Evolutionary conservation across 2,113 vertebrate genomes (phyloP).

Genomic region (Anguilla rostrata): DNA sequence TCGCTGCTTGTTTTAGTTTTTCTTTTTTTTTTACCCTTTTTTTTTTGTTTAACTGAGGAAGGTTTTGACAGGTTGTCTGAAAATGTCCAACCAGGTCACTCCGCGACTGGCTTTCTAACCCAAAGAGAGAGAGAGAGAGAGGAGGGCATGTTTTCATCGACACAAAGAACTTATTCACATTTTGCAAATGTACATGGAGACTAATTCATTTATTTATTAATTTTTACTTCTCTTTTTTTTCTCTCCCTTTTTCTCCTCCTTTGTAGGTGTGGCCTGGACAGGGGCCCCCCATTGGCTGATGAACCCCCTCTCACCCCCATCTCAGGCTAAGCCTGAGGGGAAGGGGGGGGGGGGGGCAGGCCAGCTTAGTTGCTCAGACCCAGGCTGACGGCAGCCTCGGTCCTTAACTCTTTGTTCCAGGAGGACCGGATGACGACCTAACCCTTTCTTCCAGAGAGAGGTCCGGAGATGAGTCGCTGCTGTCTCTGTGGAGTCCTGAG

Average conservation of each 20-base stretch:
- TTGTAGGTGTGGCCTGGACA: conserved; percentile 56
- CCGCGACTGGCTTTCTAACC: too few species aligned
- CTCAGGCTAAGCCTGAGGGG: conserved; percentile 16
- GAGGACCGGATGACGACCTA: conserved; percentile 20
- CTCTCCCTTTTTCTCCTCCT: conserved; percentile 44
- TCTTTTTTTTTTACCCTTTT: background rate
- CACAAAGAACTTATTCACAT: background rate
- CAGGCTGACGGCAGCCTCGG: conserved; percentile 35
- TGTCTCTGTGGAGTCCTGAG: conserved; percentile 32
- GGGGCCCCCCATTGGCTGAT: conserved; percentile 58
- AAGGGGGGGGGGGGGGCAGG: conserved; percentile 53
- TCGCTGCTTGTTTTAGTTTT: background rate
- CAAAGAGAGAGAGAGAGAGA: background rate
- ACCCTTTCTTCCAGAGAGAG: conserved; percentile 54
- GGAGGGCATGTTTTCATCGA: background rate
- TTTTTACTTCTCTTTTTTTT: conserved; percentile 53
- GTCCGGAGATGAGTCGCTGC: background rate
- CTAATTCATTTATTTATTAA: too few species aligned
- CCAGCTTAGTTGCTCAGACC: conserved; percentile 48
- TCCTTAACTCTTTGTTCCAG: conserved; percentile 56
- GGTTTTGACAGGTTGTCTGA: background rate
- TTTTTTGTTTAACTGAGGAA: background rate
- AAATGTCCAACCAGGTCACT: background rate
- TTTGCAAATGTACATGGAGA: conserved; percentile 49
- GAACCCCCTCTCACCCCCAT: conserved; percentile 22